Conservation (phyloP, 2,888 invertebrate genomes). For the Ormyrus nitidulus region DNA sequence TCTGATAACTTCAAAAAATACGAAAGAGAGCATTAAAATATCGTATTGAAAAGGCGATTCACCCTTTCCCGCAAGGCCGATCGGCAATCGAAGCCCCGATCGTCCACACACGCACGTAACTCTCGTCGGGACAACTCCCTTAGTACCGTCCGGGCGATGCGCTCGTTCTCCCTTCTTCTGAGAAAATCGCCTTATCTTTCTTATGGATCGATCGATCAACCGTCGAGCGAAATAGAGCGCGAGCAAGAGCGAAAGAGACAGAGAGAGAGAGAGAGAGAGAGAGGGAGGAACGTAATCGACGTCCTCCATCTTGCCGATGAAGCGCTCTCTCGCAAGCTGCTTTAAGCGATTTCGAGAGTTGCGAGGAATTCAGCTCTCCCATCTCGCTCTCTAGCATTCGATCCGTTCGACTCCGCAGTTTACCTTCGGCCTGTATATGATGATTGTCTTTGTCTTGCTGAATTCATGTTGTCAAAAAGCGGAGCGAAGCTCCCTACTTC, state of each 20-base stretch:
- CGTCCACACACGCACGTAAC: too few relatives aligned
- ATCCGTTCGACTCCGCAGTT: conserved; percentile 21
- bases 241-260: conserved; percentile 1
- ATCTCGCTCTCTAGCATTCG: background rate
- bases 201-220: conserved; percentile 25
- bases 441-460: conserved; percentile 31
- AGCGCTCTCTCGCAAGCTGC: conserved; percentile 27
- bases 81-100: too few relatives aligned
- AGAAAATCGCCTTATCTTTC: conserved; percentile 43
- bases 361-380: background rate
- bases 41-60: too few relatives aligned
- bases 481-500: background rate
- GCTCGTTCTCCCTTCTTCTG: background rate
- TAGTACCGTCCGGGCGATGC: too few relatives aligned
- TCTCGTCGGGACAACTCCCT: too few relatives aligned
- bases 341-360: conserved; percentile 35
- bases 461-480: conserved; percentile 45
- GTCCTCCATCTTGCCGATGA: conserved; percentile 37
- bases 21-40: too few relatives aligned
- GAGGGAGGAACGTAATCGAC: conserved; percentile 29
- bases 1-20: too few relatives aligned
- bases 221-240: background rate
- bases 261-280: background rate
- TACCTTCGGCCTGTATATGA: conserved; percentile 22
- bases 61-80: too few relatives aligned